Conservation (phyloP, 2,113 vertebrate genomes). For the Phylloscopus trochiloides region DNA sequence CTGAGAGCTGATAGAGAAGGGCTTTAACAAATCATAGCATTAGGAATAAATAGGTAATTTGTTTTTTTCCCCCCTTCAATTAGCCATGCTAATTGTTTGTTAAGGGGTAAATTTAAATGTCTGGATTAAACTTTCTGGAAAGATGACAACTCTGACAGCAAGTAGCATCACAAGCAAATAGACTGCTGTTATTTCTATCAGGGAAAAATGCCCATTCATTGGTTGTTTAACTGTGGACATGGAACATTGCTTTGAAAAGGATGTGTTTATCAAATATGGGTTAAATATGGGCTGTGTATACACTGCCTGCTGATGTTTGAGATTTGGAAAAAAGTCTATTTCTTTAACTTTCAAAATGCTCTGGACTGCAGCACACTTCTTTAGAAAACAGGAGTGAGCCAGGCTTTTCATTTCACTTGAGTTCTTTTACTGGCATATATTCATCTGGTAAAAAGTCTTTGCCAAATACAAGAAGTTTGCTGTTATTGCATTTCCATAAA, state of each 20-base stretch:
- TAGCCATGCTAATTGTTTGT: neutral
- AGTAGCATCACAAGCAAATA: neutral
- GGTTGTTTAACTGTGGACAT: neutral
- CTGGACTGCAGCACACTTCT: constrained; percentile 17
- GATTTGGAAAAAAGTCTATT: neutral
- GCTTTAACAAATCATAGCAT: constrained; percentile 1
- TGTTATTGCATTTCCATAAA: constrained; percentile 69
- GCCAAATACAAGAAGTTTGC: constrained; percentile 75
- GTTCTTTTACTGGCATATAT: constrained; percentile 31
- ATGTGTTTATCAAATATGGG: neutral
- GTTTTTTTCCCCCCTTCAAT: rapidly evolving
- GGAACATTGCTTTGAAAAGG: neutral
- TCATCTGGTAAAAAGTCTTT: constrained; percentile 54
- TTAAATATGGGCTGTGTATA: neutral
- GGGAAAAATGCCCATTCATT: neutral
- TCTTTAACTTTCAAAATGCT: constrained; percentile 38
- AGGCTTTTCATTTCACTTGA: constrained; percentile 11
- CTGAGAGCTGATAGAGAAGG: neutral
- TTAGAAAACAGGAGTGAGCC: constrained; percentile 3
- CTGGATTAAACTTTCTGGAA: constrained; percentile 57
- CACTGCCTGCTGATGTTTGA: neutral
- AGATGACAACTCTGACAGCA: neutral
- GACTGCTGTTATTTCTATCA: neutral
- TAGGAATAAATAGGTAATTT: neutral
- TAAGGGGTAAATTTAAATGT: neutral